phyloP scores from a whole-genome alignment of 2,888 invertebrate genomes.

The Pegoplata infirma region DNA sequence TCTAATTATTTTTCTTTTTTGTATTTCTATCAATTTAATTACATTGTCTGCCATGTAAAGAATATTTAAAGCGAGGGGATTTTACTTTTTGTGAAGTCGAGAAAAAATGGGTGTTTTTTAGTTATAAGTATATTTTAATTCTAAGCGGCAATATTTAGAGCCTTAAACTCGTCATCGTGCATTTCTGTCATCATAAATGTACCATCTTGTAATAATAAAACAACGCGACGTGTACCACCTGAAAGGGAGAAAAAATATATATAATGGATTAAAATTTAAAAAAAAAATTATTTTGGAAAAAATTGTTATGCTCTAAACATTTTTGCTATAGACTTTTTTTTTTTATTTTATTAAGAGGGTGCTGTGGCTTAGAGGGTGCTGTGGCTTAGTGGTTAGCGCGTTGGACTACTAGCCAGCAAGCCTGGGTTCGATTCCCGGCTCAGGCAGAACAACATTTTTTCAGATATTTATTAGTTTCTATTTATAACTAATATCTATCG shows the following conservation, averaged over 20 bases:
- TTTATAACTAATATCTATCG: too few relatives aligned
- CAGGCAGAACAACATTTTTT: too few relatives aligned
- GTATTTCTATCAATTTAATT: constrained; percentile 35
- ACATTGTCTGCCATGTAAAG: constrained; percentile 40
- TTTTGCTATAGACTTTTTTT: too few relatives aligned
- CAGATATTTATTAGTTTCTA: too few relatives aligned
- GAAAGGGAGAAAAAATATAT: constrained; percentile 27
- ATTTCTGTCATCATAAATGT: constrained; percentile 93
- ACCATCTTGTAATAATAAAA: constrained; percentile 90
- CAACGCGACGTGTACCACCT: constrained; percentile 91
- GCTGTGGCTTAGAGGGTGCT: too few relatives aligned
- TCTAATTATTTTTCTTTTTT: constrained; percentile 14
- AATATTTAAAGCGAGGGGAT: constrained; percentile 44
- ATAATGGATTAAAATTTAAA: too few relatives aligned
- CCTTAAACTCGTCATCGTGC: constrained; percentile 87
- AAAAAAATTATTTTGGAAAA: too few relatives aligned
- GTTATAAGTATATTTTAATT: not conserved
- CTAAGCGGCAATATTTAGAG: constrained; percentile 77
- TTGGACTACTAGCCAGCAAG: too few relatives aligned
- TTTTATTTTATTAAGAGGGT: too few relatives aligned
- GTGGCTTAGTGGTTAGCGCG: too few relatives aligned
- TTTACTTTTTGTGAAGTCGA: constrained; percentile 23
- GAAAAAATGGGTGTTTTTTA: constrained; percentile 7
- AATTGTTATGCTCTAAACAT: too few relatives aligned
- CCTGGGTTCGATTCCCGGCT: too few relatives aligned